Base-by-base conservation (phyloP, 2,888 invertebrate genomes). In the Parnassius smintheus region DNA sequence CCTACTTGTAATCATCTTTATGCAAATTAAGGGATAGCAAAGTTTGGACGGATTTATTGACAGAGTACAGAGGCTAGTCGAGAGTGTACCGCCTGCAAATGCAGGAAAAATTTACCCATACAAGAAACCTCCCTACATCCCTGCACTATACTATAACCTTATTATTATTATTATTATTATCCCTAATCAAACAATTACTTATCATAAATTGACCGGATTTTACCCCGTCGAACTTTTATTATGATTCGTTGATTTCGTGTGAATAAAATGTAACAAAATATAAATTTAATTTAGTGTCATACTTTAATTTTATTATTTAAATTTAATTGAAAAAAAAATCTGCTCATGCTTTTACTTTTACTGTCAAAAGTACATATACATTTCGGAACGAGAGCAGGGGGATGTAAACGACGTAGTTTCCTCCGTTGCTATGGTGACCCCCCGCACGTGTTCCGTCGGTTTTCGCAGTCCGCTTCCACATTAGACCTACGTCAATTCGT, bases 361-460 rank as follows among this genome's bases (percentile, higher is more conserved):
- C 18, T 41, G 9, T 48, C 51, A 41, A 59, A 56, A 18, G n/a
- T 41, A 45, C 42, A 52, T 52, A 64, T 56, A 56, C 53, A 60
- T 53, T 59, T 61, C 13, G 56, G 10, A 60, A n/a, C 13, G 57
- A 35, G 45, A 56, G 76, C 76, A 76, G 81, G 79, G 75, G 78
- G 78, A 75, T 75, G 79, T 75, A 78, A 86, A 88, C 79, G 83
- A 81, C 85, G 89, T 83, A 88, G 84, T 88, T 88, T 88, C 84
- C 85, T 78, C 75, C 62, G 90, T 91, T 86, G 78, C 81, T 80
- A 89, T 90, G 81, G 80, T 79, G 81, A 91, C 90, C 78, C 88
- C 88, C 87, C 79, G 86, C 86, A 85, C 83, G 81, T 85, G 84
- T 79, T 72, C 72, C 74, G 66, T 64, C 70, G 74, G 75, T 80